phyloP scores from a whole-genome alignment of 1,140 invertebrate genomes.

The Druon quercuslanigerum region DNA sequence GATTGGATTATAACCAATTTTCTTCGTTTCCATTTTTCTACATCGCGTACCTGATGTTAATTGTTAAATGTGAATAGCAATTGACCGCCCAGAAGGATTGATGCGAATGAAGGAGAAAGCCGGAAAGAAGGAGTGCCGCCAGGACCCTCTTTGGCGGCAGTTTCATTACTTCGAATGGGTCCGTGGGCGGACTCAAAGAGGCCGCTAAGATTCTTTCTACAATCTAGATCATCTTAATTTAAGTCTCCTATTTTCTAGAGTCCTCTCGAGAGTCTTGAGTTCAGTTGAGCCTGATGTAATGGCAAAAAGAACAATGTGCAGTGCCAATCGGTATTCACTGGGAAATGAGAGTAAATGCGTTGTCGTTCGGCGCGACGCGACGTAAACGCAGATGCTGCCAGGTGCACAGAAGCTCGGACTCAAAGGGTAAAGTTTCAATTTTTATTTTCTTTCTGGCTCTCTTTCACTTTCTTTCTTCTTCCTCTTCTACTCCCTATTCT shows the following conservation, averaged over 20 bases:
- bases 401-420: neutral
- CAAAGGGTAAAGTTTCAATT: conserved; percentile 28
- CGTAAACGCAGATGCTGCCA: conserved; percentile 20
- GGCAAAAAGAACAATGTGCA: conserved; percentile 9
- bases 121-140: neutral
- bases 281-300: neutral
- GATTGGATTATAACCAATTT: neutral
- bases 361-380: neutral
- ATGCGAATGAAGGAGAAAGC: neutral
- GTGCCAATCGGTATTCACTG: conserved; percentile 19
- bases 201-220: neutral
- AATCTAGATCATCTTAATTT: conserved; percentile 13
- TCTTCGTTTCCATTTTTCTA: neutral
- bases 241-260: conserved; percentile 20
- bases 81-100: conserved; percentile 1
- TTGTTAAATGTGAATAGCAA: conserved; percentile 1
- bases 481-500: no score
- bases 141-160: conserved; percentile 9
- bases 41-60: conserved; percentile 1
- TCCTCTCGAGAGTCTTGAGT: neutral
- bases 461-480: no score
- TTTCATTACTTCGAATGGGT: conserved; percentile 6
- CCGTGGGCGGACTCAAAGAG: neutral
- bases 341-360: neutral
- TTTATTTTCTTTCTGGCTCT: neutral